These are phyloP conservation scores for Oophaga pumilio DNA, from an alignment of 2,113 vertebrate species.

Conservation along the genomic window DNA sequence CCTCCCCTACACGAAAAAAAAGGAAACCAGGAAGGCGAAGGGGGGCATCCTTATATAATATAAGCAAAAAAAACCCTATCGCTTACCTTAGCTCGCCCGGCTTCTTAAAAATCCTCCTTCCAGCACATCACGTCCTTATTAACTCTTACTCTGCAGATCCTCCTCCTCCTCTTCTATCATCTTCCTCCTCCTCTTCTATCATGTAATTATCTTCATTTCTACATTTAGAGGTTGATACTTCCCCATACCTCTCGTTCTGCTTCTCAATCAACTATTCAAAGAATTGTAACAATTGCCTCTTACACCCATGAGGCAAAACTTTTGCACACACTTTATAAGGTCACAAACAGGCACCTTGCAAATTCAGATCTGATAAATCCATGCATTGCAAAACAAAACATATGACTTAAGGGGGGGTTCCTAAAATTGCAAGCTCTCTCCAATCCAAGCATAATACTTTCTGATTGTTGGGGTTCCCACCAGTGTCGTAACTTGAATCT, in stretches of 20 bases:
- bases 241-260: neutral
- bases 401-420: no score
- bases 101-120: neutral
- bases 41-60: conserved; percentile 19
- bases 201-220: neutral
- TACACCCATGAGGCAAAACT: neutral
- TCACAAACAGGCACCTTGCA: no score
- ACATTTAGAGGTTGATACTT: neutral
- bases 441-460: no score
- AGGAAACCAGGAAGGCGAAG: conserved; percentile 33
- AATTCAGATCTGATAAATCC: no score
- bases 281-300: neutral
- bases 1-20: conserved; percentile 25
- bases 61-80: neutral
- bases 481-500: no score
- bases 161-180: neutral
- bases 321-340: no score
- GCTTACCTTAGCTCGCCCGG: neutral
- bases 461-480: no score
- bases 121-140: neutral
- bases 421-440: no score
- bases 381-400: no score
- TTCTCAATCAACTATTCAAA: neutral
- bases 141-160: neutral
- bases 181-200: neutral